Evolutionary conservation across 1,140 invertebrate genomes (phyloP), one percentile per base, ranked within the genome.

Genomic region (Probaryconus sp.): DNA sequence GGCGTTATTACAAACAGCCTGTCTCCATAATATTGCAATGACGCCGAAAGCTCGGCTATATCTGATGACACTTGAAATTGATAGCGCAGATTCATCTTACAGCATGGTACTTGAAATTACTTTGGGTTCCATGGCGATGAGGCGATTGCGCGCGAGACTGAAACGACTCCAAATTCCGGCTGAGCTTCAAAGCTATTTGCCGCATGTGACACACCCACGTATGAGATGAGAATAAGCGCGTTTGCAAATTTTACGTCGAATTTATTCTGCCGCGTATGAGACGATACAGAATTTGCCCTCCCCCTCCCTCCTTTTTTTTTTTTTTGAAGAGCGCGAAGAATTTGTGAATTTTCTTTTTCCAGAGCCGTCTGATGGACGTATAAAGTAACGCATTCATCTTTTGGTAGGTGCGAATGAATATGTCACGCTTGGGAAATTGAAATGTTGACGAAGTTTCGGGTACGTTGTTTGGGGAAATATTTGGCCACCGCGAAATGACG

Each of bases 31-130:
- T 61, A 70, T 47, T 35, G 48, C 67, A 65, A 68, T 72, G 53
- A 69, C 60, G 47, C 45, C 47, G 35, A 38, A 65, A 55, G 28
- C 53, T 53, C 26, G 37, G 47, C 65, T 61, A 56, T 76, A 60
- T 60, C 47, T 47, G 65, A 65, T 65, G 69, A 43, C 50, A 72
- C 61, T 60, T 68, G 45, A 60, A 76, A 78, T 80, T 67, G 72
- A 80, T 80, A 67, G 65, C 40, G 24, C 28, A 60, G 58, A 80
- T 78, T 68, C 64, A 75, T 78, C 79, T 78, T 77, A 38, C 72
- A 70, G 72, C 56, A 58, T 68, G 77, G 65, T 69, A 68, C 63
- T 77, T 68, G 61, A 69, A 72, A 77, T 65, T 76, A 65, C 72
- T 64, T 73, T 58, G 60, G 53, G 40, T 60, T 67, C 51, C 63